Conservation (phyloP, 2,888 invertebrate species). For the Callimorpha dominula region DNA sequence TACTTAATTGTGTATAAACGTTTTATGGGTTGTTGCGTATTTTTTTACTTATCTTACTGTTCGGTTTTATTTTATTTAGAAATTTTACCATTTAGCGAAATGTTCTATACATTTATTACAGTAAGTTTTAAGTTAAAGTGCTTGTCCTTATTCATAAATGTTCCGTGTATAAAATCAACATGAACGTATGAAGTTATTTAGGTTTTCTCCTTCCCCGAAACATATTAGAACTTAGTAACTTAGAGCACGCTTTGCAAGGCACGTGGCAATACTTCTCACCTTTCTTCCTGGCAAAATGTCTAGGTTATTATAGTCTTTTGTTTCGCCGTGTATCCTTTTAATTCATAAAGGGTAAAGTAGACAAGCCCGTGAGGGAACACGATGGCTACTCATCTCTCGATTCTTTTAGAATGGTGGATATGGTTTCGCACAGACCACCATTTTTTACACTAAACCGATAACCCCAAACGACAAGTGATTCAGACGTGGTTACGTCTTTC, state of each 20-base stretch:
- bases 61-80: conserved; percentile 16
- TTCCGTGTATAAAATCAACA: neutral
- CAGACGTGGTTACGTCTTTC: too few relatives aligned
- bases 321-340: neutral
- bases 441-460: too few relatives aligned
- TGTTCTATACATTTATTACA: neutral
- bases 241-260: neutral
- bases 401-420: neutral
- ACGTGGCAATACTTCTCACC: neutral
- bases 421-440: neutral
- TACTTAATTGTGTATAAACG: conserved; percentile 48
- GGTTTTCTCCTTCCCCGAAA: neutral
- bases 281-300: neutral
- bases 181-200: neutral
- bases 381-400: too few relatives aligned
- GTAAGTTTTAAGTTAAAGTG: neutral
- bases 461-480: too few relatives aligned
- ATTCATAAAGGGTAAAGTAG: neutral
- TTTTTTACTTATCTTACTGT: conserved; percentile 24
- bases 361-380: neutral
- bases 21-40: conserved; percentile 39
- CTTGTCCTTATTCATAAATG: neutral
- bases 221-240: neutral
- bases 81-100: neutral
- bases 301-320: neutral